phyloP scores from a whole-genome alignment of 2,888 invertebrate species.

The Lasioglossum lativentre region DNA sequence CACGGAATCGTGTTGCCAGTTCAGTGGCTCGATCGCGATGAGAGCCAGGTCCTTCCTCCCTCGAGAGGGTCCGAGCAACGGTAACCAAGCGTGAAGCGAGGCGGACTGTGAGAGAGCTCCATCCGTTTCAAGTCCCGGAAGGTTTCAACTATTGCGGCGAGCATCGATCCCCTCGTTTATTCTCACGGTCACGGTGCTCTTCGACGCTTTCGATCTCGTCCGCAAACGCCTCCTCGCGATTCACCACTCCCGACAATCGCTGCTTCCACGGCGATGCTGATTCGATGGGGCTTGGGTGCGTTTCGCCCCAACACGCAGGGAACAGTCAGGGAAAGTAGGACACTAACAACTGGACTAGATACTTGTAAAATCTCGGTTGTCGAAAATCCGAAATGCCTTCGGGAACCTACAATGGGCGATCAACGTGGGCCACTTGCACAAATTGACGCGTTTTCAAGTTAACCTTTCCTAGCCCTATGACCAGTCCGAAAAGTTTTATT shows the following conservation, averaged over 20 bases:
- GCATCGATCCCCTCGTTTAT: slow-evolving; percentile 12
- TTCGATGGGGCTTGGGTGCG: background rate
- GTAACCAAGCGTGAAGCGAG: slow-evolving; percentile 44
- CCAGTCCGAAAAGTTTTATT: background rate
- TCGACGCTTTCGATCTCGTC: slow-evolving; percentile 15
- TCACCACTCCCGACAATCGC: background rate
- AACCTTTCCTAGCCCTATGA: too few relatives aligned
- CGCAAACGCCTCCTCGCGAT: slow-evolving; percentile 1
- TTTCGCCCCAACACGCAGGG: background rate
- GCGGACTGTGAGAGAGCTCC: slow-evolving; percentile 24
- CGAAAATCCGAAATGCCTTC: background rate
- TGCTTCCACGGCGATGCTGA: background rate
- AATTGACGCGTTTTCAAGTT: too few relatives aligned
- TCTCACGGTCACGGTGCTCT: slow-evolving; percentile 31
- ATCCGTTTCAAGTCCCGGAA: slow-evolving; percentile 18
- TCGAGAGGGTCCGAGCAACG: slow-evolving; percentile 19
- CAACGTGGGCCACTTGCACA: too few relatives aligned
- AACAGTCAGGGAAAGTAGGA: too few relatives aligned
- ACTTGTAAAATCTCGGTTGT: background rate
- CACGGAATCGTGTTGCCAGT: slow-evolving; percentile 1
- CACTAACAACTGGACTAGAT: background rate
- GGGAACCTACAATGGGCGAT: background rate
- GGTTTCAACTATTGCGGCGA: slow-evolving; percentile 18
- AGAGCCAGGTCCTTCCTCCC: slow-evolving; percentile 16
- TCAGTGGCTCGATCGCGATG: slow-evolving; percentile 4